Conservation (phyloP, 2,113 vertebrate genomes). For the Crotalus horridus region DNA sequence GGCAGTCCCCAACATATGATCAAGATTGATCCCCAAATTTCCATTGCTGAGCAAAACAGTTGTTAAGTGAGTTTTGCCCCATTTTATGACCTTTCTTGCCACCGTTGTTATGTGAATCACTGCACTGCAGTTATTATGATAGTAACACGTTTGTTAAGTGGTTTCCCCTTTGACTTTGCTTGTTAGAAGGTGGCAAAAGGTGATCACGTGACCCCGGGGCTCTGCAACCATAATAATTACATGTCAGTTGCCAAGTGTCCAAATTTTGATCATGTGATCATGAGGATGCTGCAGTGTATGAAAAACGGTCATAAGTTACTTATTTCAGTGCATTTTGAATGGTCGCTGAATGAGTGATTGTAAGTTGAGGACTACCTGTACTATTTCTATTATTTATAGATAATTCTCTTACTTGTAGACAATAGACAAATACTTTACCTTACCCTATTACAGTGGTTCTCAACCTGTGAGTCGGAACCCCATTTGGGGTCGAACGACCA, state of each 20-base stretch:
- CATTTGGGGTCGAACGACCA: too few species aligned
- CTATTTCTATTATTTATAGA: not conserved
- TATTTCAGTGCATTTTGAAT: not conserved
- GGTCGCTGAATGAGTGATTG: not conserved
- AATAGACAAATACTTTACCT: not conserved
- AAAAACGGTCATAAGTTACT: not conserved
- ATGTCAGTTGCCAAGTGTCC: not conserved
- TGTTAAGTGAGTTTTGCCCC: not conserved
- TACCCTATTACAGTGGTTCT: not conserved
- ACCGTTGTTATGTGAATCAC: not conserved
- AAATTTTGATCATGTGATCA: not conserved
- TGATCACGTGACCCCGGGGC: not conserved
- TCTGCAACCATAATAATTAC: not conserved
- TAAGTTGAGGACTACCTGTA: not conserved
- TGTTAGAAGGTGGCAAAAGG: not conserved
- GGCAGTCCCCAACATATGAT: not conserved
- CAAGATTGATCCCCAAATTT: not conserved
- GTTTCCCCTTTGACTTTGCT: not conserved
- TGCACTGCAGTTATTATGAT: not conserved
- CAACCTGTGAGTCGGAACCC: too few species aligned
- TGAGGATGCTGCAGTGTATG: not conserved
- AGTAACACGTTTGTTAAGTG: not conserved
- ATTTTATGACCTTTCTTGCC: not conserved
- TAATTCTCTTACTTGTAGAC: not conserved
- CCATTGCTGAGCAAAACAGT: not conserved